A percentile compares a stretch with the other conserved stretches of the same genome.
These are phyloP conservation scores for Brachynemurus nebulosus DNA, from an alignment of 2,888 invertebrate genomes.

Conservation along the genomic window DNA sequence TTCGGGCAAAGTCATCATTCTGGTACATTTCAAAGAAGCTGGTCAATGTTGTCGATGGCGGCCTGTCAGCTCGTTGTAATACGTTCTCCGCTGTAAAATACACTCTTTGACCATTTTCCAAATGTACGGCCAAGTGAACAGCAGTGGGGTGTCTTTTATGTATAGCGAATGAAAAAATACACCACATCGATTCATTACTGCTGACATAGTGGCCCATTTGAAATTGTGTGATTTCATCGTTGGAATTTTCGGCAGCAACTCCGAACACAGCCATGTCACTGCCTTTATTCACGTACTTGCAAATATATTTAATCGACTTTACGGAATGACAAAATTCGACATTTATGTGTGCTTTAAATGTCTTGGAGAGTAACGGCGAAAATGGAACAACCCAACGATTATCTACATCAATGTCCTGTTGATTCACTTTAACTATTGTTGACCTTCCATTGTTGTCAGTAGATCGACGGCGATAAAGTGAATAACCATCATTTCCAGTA, in stretches of 20 bases:
- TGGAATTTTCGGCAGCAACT: constrained; percentile 19
- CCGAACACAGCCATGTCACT: constrained; percentile 27
- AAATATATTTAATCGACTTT: constrained; percentile 28
- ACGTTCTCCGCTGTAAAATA: constrained; percentile 7
- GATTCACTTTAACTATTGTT: constrained; percentile 16
- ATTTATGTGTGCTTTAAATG: constrained; percentile 27
- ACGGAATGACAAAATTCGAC: constrained; percentile 30
- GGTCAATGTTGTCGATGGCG: constrained; percentile 14
- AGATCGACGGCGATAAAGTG: constrained; percentile 17
- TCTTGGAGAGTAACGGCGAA: constrained; percentile 22
- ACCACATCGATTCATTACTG: constrained; percentile 23
- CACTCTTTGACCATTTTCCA: constrained; percentile 5
- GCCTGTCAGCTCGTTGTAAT: constrained; percentile 9
- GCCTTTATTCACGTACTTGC: constrained; percentile 31
- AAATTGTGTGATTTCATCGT: constrained; percentile 20
- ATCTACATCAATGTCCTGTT: constrained; percentile 18
- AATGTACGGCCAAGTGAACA: constrained; percentile 17
- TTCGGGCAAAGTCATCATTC: constrained; percentile 18
- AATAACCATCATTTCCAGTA: constrained; percentile 18
- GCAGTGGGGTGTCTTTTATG: constrained; percentile 24
- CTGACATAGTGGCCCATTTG: constrained; percentile 22
- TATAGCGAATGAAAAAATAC: constrained; percentile 14
- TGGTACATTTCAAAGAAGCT: constrained; percentile 16
- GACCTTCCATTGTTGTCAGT: constrained; percentile 17
- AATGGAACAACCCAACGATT: constrained; percentile 27